Percentiles rank a stretch among this genome's conserved stretches.
These are phyloP conservation scores for Lamellibrachia columna DNA, from an alignment of 2,888 invertebrate genomes.

Conservation along the genomic window DNA sequence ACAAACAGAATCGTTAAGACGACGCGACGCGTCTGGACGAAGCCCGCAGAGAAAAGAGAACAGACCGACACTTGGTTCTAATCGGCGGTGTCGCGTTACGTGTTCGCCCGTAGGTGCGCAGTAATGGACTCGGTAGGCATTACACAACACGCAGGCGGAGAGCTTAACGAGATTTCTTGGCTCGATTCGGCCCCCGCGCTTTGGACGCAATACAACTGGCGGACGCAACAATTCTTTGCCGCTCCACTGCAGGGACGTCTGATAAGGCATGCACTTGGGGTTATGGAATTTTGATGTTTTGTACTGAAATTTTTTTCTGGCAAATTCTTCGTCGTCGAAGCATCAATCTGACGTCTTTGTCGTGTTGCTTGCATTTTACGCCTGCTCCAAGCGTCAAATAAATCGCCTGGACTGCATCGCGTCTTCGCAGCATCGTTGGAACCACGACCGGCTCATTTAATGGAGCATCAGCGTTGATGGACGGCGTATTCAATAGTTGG, in stretches of 20 bases:
- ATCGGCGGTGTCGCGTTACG: not conserved
- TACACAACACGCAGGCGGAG: not conserved
- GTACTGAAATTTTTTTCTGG: not conserved
- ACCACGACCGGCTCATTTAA: not conserved
- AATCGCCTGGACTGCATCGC: not conserved
- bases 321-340: not conserved
- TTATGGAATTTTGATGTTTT: not conserved
- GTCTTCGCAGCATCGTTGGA: not conserved
- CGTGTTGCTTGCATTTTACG: not conserved
- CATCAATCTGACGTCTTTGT: not conserved
- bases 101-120: not conserved
- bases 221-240: not conserved
- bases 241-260: not conserved
- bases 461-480: not conserved
- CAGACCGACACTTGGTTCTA: not conserved
- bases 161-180: slow-evolving; percentile 3
- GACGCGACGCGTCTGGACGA: not conserved
- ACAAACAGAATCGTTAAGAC: not conserved
- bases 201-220: not conserved
- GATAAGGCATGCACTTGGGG: not conserved
- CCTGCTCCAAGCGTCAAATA: not conserved
- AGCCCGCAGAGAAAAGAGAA: not conserved
- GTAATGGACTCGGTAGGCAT: slow-evolving; percentile 3
- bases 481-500: not conserved
- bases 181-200: not conserved